These are phyloP conservation scores for Temnothorax ravouxi DNA, from an alignment of 2,888 invertebrate genomes.

Conservation along the genomic window DNA sequence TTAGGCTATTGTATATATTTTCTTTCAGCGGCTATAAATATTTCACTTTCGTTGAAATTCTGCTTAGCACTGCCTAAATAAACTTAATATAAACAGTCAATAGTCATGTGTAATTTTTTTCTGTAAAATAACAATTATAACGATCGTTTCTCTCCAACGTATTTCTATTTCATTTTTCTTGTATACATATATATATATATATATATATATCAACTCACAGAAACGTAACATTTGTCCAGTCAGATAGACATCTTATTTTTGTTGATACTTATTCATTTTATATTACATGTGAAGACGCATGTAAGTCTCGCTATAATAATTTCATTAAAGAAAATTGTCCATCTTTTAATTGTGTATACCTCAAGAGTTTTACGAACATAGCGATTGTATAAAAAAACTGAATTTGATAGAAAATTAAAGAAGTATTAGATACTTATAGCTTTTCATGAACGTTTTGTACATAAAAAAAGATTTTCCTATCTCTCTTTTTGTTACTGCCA, in stretches of 20 bases:
- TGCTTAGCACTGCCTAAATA: constrained; percentile 54
- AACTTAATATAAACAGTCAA: constrained; percentile 55
- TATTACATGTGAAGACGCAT: constrained; percentile 39
- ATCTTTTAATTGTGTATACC: constrained; percentile 2
- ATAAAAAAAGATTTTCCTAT: constrained; percentile 17
- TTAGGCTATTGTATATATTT: background rate
- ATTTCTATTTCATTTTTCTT: constrained; percentile 40
- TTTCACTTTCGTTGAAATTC: constrained; percentile 26
- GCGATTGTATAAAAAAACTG: constrained; percentile 12
- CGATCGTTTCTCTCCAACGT: constrained; percentile 11
- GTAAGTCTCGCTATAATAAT: constrained; percentile 31
- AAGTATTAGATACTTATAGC: constrained; percentile 15
- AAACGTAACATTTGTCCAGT: constrained; percentile 47
- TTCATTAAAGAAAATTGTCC: constrained; percentile 7
- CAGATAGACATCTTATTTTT: constrained; percentile 32
- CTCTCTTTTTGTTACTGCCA: constrained; percentile 1
- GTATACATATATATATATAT: constrained; percentile 45
- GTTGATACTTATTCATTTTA: constrained; percentile 35
- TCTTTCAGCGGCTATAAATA: background rate
- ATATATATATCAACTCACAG: constrained; percentile 48
- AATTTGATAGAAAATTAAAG: constrained; percentile 32
- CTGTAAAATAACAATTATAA: background rate
- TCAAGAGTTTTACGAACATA: constrained; percentile 15
- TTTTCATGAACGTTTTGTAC: constrained; percentile 21
- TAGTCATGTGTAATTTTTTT: constrained; percentile 11